These are phyloP conservation scores for Dasyprocta punctata DNA, from an alignment of 2,113 vertebrate genomes.

Conservation along the genomic window DNA sequence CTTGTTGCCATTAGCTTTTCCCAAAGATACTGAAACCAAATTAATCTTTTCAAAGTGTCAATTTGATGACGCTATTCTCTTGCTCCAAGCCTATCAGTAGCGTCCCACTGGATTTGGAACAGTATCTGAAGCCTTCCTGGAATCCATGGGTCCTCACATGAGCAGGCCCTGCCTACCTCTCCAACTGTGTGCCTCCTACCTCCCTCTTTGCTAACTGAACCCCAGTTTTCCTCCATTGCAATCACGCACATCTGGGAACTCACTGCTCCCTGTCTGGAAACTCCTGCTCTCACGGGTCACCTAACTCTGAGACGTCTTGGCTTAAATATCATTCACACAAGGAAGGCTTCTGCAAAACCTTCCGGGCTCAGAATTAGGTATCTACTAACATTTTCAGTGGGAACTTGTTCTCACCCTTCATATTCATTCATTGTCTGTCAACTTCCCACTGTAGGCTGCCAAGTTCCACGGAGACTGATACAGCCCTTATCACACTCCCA, in stretches of 20 bases:
- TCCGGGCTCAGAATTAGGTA: background rate
- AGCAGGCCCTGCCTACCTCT: background rate
- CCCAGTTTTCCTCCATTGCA: background rate
- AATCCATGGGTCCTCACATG: background rate
- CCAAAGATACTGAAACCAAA: background rate
- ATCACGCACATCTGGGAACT: too few relatives aligned
- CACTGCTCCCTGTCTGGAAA: background rate
- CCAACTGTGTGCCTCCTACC: background rate
- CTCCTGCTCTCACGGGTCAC: background rate
- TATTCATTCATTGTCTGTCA: background rate
- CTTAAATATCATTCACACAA: background rate
- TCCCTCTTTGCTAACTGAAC: background rate
- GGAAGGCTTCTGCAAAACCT: background rate
- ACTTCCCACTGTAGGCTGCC: background rate
- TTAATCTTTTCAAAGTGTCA: background rate
- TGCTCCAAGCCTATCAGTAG: background rate
- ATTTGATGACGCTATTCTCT: background rate
- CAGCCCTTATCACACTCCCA: rapidly evolving
- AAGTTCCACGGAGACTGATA: background rate
- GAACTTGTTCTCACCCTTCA: background rate
- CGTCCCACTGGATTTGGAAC: background rate
- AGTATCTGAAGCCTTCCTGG: background rate
- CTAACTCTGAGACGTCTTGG: background rate
- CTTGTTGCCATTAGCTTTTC: background rate
- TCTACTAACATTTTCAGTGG: background rate